These are phyloP conservation scores for Xyrauchen texanus DNA, from an alignment of 2,113 vertebrate genomes.

Conservation along the genomic window DNA sequence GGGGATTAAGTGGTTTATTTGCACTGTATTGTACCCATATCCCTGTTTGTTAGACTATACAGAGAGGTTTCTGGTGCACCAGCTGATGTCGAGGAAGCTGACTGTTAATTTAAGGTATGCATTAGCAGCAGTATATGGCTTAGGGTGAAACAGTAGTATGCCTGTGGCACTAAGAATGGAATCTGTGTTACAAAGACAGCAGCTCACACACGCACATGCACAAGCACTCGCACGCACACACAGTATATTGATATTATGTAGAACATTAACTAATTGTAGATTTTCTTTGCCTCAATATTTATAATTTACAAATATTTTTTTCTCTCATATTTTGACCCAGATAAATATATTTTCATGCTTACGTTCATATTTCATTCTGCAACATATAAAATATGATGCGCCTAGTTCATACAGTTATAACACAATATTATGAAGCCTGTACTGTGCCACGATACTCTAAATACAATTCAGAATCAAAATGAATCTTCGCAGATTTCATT, in stretches of 20 bases:
- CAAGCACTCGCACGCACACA: neutral
- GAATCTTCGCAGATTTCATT: conserved; percentile 7
- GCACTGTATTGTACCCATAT: neutral
- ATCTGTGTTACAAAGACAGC: neutral
- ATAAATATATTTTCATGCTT: neutral
- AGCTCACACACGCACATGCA: neutral
- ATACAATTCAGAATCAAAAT: neutral
- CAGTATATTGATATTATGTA: too few species aligned
- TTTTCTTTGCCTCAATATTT: too few species aligned
- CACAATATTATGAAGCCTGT: neutral
- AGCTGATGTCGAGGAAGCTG: conserved; percentile 24
- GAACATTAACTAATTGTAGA: neutral
- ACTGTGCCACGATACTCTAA: neutral
- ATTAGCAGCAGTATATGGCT: conserved; percentile 40
- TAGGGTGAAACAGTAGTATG: conserved; percentile 47
- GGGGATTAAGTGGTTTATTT: neutral
- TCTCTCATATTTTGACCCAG: too few species aligned
- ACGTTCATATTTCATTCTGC: neutral
- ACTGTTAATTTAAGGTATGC: conserved; percentile 43
- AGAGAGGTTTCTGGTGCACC: neutral
- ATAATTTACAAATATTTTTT: too few species aligned
- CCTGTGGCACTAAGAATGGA: conserved; percentile 31
- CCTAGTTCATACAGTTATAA: too few species aligned
- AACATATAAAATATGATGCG: neutral
- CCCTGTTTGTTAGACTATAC: conserved; percentile 13